phyloP scores from a whole-genome alignment of 2,113 vertebrate species.

The Misgurnus anguillicaudatus region DNA sequence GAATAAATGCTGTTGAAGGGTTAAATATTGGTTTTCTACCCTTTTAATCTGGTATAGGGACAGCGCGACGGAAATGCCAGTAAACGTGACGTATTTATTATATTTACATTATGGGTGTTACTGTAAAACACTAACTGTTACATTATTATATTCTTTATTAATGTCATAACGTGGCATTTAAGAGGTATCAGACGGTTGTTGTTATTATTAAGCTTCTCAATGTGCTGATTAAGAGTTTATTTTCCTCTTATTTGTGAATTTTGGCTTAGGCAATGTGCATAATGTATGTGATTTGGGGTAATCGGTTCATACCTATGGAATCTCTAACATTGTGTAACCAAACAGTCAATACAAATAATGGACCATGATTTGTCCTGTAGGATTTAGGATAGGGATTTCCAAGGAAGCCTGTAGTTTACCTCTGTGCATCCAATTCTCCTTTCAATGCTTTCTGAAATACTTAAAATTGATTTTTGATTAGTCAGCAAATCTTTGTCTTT shows the following conservation, averaged over 20 bases:
- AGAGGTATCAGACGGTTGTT: background rate
- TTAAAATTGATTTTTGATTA: background rate
- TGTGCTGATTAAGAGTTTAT: background rate
- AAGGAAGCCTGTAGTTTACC: background rate
- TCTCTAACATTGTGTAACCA: slow-evolving; percentile 17
- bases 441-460: background rate
- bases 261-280: background rate
- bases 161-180: background rate
- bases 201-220: background rate
- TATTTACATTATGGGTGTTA: background rate
- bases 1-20: background rate
- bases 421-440: background rate
- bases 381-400: background rate
- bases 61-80: too few species aligned
- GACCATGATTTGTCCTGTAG: background rate
- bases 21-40: background rate
- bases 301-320: background rate
- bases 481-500: background rate
- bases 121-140: background rate
- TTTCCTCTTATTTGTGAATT: background rate
- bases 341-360: slow-evolving; percentile 10
- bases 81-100: background rate
- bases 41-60: background rate
- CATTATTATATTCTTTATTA: background rate
- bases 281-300: too few species aligned